Evolutionary conservation across 2,888 invertebrate species (phyloP).

Genomic region (Drosophila neoperkinsi): DNA sequence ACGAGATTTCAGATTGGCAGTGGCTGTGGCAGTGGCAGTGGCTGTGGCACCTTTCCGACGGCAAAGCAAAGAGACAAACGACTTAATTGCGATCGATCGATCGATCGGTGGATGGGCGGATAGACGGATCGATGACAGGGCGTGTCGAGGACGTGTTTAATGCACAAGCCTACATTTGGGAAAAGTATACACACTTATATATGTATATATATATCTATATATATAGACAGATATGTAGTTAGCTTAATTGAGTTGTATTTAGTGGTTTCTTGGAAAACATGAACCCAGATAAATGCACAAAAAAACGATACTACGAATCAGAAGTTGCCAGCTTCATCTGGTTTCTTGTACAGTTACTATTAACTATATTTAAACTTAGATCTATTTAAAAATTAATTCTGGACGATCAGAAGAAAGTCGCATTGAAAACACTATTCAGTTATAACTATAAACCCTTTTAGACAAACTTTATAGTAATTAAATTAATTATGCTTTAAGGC

Average conservation of each 20-base stretch:
- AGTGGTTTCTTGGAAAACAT: not conserved
- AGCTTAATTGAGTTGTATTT: not conserved
- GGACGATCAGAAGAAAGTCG: not conserved
- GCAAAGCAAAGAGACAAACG: slow-evolving; percentile 30
- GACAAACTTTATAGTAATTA: not conserved
- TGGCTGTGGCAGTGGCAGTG: not conserved
- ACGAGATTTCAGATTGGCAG: not conserved
- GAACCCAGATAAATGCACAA: not conserved
- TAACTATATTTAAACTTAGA: not conserved
- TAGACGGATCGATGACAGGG: not conserved
- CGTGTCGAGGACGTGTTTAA: not conserved
- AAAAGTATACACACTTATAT: not conserved
- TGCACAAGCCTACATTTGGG: not conserved
- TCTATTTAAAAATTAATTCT: not conserved
- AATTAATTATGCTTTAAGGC: not conserved
- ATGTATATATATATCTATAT: not conserved
- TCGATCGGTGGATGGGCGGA: not conserved
- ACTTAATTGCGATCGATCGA: slow-evolving; percentile 1
- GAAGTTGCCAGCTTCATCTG: not conserved
- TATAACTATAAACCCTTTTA: not conserved
- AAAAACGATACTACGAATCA: not conserved
- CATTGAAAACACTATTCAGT: not conserved
- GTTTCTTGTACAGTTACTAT: not conserved
- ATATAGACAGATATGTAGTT: not conserved
- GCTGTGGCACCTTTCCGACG: slow-evolving; percentile 30